These are phyloP conservation scores for Campoplex nolae DNA, from an alignment of 2,888 invertebrate genomes.

Conservation along the genomic window DNA sequence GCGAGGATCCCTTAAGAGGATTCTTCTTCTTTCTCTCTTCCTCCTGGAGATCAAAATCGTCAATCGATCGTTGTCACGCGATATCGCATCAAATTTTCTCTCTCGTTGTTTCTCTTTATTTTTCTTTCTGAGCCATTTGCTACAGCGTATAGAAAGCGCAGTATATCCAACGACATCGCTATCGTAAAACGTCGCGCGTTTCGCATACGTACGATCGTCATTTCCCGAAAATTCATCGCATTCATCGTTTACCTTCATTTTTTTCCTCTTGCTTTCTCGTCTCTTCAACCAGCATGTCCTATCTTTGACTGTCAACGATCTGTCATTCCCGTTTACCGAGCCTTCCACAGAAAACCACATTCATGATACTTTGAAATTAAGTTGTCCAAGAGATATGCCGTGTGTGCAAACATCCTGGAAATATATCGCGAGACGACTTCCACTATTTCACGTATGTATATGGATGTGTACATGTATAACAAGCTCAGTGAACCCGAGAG, in stretches of 20 bases:
- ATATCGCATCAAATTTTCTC: conserved; percentile 71
- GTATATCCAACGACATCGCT: conserved; percentile 41
- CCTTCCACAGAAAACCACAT: not conserved
- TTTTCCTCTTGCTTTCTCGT: not conserved
- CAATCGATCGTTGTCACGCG: conserved; percentile 71
- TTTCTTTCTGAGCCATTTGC: conserved; percentile 37
- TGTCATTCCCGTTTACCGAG: conserved; percentile 36
- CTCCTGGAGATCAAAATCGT: conserved; percentile 59
- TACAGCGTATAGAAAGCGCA: conserved; percentile 14
- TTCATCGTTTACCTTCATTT: conserved; percentile 38
- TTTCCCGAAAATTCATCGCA: conserved; percentile 61
- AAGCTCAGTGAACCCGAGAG: not conserved
- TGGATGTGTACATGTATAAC: not conserved
- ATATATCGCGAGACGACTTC: conserved; percentile 39
- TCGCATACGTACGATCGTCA: conserved; percentile 46
- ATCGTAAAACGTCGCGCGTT: conserved; percentile 23
- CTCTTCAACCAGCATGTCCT: not conserved
- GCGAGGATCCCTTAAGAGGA: conserved; percentile 65
- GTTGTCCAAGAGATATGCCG: conserved; percentile 56
- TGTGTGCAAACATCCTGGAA: conserved; percentile 28
- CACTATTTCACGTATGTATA: conserved; percentile 1
- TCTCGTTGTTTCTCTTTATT: conserved; percentile 22
- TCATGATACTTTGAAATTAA: conserved; percentile 66
- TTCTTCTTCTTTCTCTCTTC: conserved; percentile 21
- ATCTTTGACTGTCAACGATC: conserved; percentile 47